Evolutionary conservation across 2,797 vertebrate genomes (phyloP).

Genomic region (Centropyge bicolor): DNA sequence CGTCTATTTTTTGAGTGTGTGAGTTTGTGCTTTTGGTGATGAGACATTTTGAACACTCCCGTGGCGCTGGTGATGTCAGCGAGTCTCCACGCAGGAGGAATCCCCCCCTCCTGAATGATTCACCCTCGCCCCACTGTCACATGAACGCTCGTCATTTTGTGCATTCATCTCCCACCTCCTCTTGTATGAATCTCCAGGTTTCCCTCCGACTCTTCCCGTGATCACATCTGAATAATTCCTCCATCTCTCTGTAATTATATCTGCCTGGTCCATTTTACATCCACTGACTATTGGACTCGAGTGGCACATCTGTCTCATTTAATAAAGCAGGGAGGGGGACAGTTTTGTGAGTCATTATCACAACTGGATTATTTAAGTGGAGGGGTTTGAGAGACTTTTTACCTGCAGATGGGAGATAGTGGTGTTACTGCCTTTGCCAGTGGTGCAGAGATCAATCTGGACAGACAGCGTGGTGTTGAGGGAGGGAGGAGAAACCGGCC

Average conservation of each 20-base stretch:
- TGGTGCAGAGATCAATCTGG: slow-evolving; percentile 74
- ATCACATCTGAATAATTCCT: slow-evolving; percentile 36
- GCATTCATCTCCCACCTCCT: slow-evolving; percentile 44
- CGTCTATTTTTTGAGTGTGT: background rate
- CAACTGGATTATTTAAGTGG: slow-evolving; percentile 30
- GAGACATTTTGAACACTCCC: slow-evolving; percentile 39
- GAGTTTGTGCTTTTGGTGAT: slow-evolving; percentile 19
- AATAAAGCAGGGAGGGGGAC: slow-evolving; percentile 25
- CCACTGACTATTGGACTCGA: slow-evolving; percentile 22
- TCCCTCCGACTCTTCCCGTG: slow-evolving; percentile 1
- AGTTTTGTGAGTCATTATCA: slow-evolving; percentile 28
- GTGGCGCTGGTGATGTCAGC: slow-evolving; percentile 48
- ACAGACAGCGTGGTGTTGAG: slow-evolving; percentile 57
- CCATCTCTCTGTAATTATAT: slow-evolving; percentile 39
- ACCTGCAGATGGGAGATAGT: slow-evolving; percentile 6
- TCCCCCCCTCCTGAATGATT: slow-evolving; percentile 74
- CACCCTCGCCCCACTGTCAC: slow-evolving; percentile 65
- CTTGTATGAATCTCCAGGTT: slow-evolving; percentile 20
- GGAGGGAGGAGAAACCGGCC: slow-evolving; percentile 53
- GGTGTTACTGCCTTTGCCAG: slow-evolving; percentile 22
- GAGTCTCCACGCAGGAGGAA: slow-evolving; percentile 64
- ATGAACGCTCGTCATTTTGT: slow-evolving; percentile 64
- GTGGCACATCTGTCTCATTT: slow-evolving; percentile 24
- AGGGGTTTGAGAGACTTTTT: slow-evolving; percentile 8
- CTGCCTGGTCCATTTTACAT: slow-evolving; percentile 27